Conservation (phyloP, 2,113 vertebrate species). For the Tursiops truncatus region DNA sequence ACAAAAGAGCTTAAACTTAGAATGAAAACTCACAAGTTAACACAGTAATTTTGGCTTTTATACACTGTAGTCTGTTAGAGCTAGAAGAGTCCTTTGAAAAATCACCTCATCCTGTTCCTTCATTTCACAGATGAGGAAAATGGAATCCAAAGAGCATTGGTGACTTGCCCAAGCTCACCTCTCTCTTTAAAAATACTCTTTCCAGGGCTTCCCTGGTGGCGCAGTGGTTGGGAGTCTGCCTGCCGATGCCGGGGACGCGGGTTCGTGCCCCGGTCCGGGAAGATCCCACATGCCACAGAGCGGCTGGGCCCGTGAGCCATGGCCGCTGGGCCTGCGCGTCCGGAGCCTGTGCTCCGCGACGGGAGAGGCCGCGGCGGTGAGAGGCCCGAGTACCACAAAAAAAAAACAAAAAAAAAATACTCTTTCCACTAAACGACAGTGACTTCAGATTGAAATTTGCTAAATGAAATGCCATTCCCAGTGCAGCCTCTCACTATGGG, state of each 20-base stretch:
- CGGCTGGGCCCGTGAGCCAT: no score
- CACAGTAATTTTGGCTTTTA: not conserved
- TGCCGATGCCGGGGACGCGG: no score
- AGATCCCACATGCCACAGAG: no score
- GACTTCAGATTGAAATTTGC: not conserved
- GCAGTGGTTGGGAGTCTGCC: no score
- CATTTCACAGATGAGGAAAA: not conserved
- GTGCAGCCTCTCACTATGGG: not conserved
- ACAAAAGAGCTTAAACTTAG: constrained; percentile 44
- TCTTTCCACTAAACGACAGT: not conserved
- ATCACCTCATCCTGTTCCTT: not conserved
- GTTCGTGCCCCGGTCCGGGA: no score
- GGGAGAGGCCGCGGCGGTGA: no score
- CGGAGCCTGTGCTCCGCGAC: no score
- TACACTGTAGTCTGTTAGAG: not conserved
- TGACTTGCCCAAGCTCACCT: not conserved
- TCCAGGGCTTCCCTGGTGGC: not conserved
- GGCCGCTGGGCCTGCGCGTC: no score
- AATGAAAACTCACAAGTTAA: constrained; percentile 54
- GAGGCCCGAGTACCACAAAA: no score
- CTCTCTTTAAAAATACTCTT: not conserved
- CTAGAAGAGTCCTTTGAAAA: not conserved
- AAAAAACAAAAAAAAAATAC: not conserved
- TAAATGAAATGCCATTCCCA: not conserved
- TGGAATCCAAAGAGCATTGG: not conserved